phyloP scores from a whole-genome alignment of 2,113 vertebrate genomes.

The Sus scrofa region DNA sequence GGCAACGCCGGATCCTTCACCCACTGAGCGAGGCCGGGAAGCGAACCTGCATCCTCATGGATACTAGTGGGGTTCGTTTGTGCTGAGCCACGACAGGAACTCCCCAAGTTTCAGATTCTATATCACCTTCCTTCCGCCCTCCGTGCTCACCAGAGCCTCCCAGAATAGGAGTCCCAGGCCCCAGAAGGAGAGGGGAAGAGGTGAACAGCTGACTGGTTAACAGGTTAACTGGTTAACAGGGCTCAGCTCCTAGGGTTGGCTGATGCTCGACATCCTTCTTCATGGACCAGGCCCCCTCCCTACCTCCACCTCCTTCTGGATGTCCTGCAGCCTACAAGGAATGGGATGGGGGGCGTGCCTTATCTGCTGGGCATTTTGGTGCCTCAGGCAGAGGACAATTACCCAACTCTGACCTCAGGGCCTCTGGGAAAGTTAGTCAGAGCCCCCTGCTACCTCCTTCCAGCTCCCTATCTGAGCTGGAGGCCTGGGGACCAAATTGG shows the following conservation, averaged over 20 bases:
- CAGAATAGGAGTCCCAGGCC: not conserved
- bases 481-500: not conserved
- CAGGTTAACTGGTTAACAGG: not conserved
- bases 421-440: not conserved
- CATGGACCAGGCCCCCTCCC: not conserved
- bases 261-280: not conserved
- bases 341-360: not conserved
- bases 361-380: not conserved
- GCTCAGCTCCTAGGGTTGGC: not conserved
- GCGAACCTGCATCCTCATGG: too few relatives aligned
- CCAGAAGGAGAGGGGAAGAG: not conserved
- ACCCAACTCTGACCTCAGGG: not conserved
- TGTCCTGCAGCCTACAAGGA: not conserved
- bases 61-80: too few relatives aligned
- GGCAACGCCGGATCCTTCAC: too few relatives aligned
- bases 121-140: too few relatives aligned
- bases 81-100: too few relatives aligned
- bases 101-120: too few relatives aligned
- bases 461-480: not conserved
- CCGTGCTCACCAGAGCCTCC: too few relatives aligned
- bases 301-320: fast-evolving
- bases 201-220: not conserved
- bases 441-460: not conserved
- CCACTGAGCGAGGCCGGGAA: too few relatives aligned
- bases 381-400: not conserved